Evolutionary conservation across 2,113 vertebrate genomes (phyloP).

Genomic region (Dendrocopos noguchii): DNA sequence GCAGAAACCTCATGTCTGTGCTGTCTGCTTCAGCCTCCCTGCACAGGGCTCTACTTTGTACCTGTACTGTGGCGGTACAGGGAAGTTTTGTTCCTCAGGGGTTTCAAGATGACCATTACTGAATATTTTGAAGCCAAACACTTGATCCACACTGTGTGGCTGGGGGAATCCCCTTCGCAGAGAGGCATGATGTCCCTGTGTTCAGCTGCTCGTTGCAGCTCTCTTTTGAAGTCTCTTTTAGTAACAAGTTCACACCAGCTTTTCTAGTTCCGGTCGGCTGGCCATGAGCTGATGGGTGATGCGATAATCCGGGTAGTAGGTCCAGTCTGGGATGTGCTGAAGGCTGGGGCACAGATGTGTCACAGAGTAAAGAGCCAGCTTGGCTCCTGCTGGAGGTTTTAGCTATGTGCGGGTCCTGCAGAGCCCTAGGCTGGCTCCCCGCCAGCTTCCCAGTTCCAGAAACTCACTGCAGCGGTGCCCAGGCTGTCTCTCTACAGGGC

Average conservation of each 20-base stretch:
- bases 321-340: not conserved
- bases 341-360: constrained; percentile 14
- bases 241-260: not conserved
- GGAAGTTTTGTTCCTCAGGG: not conserved
- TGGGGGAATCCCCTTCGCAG: not conserved
- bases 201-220: not conserved
- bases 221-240: not conserved
- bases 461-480: not conserved
- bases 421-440: not conserved
- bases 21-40: not conserved
- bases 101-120: not conserved
- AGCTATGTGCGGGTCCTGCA: not conserved
- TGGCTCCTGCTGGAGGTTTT: not conserved
- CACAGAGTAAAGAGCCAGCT: not conserved
- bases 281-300: not conserved
- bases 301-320: not conserved
- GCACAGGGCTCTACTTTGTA: accelerated
- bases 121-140: not conserved
- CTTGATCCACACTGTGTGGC: not conserved
- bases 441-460: not conserved
- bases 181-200: not conserved
- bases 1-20: not conserved
- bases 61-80: not conserved
- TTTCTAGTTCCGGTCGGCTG: not conserved
- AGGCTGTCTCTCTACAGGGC: not conserved